A percentile compares a stretch with the other conserved stretches of the same genome.
These are phyloP conservation scores for Cyprinodon tularosa DNA, from an alignment of 2,113 vertebrate species.

Conservation along the genomic window DNA sequence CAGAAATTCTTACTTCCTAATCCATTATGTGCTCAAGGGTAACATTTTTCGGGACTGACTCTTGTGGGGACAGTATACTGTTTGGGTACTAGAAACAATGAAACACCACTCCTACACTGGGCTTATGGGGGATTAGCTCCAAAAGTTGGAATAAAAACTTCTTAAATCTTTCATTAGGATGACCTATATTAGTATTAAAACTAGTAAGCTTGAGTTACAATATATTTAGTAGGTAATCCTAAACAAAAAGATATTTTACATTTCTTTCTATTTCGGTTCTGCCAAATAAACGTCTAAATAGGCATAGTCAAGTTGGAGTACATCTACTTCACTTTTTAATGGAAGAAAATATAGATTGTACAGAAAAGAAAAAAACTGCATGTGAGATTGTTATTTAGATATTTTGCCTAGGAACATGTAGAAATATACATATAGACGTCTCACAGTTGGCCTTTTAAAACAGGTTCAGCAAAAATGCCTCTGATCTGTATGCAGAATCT, in stretches of 20 bases:
- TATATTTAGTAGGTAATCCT: neutral
- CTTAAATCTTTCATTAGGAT: neutral
- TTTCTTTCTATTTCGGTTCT: neutral
- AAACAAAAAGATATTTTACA: neutral
- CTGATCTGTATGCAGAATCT: conserved; percentile 66
- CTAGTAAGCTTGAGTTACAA: neutral
- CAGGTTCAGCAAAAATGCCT: conserved; percentile 67
- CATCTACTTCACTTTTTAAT: neutral
- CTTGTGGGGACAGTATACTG: neutral
- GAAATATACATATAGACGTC: conserved; percentile 50
- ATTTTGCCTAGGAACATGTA: conserved; percentile 50
- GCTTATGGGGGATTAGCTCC: neutral
- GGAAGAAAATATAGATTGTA: conserved; percentile 1
- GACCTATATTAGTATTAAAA: neutral
- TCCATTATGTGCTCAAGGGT: too few relatives aligned
- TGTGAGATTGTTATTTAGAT: conserved; percentile 23
- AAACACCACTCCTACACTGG: neutral
- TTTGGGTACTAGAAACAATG: neutral
- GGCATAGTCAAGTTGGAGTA: neutral
- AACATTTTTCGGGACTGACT: neutral
- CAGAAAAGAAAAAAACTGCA: conserved; percentile 16
- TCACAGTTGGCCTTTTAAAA: conserved; percentile 67
- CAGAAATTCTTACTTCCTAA: too few relatives aligned
- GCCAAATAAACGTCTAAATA: neutral
- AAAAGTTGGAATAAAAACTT: too few relatives aligned